phyloP scores from a whole-genome alignment of 2,113 vertebrate species.

The Corvus hawaiiensis region DNA sequence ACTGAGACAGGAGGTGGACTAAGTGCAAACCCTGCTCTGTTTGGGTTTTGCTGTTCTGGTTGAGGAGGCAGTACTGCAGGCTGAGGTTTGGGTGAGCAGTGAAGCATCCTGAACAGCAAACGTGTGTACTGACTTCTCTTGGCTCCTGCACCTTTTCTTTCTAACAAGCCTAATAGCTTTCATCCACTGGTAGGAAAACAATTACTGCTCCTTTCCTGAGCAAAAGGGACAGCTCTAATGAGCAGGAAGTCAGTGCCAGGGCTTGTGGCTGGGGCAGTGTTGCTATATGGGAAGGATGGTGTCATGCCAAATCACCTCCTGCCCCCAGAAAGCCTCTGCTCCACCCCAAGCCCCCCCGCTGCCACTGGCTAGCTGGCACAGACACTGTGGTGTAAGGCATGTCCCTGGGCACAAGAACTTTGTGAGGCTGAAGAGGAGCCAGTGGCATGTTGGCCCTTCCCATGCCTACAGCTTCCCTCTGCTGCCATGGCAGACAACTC shows the following conservation, averaged over 20 bases:
- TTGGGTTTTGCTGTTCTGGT: not conserved
- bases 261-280: not conserved
- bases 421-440: not conserved
- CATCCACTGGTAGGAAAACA: not conserved
- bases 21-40: not conserved
- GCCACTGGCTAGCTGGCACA: not conserved
- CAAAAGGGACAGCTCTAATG: not conserved
- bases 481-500: not conserved
- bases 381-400: not conserved
- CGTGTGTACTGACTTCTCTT: not conserved
- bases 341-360: accelerated
- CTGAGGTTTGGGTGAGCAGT: not conserved
- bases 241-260: not conserved
- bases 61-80: not conserved
- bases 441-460: accelerated
- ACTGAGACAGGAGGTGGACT: not conserved
- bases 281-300: accelerated
- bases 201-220: not conserved
- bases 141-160: not conserved
- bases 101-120: not conserved
- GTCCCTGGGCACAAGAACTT: accelerated
- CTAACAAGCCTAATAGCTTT: not conserved
- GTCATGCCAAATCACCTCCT: not conserved
- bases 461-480: not conserved
- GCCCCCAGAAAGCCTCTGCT: accelerated